Base-by-base conservation (phyloP, 2,888 invertebrate genomes). In the Anthoptus insignis region DNA sequence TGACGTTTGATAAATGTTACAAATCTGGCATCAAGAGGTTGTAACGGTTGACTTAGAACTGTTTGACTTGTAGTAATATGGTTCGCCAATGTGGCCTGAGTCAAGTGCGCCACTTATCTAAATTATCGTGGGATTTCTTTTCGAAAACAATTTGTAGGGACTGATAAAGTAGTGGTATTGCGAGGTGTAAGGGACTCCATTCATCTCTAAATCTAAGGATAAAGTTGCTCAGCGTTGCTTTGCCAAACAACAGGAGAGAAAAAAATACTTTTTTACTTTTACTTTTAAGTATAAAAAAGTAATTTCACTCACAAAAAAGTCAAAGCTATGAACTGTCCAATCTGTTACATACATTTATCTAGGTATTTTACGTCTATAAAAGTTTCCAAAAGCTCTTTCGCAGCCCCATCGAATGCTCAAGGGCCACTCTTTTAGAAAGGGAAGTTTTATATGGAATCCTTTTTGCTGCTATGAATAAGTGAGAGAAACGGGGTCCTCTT, bases 1-100 rank as follows among this genome's bases (percentile, higher is more conserved):
- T 39, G 54, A 54, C 56, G 27, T 56, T 56, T 56, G 56, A 42
- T 56, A 42, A 56, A 56, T 56, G 39, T 42, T 56, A 56, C 56
- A 56, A 56, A 56, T 42, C 24, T 42, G 42, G 42, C 42, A 16
- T 56, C 56, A 56, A 56, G 42, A 54, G 54, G 54, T 37, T 37
- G 37, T 54, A 39, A 54, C 34, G 54, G 37, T 39, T 54, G 37
- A 39, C 39, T 14, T 2, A 34, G 39, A 54, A 54, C 34, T n/a
- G 39, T 7, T 39, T 54, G 39, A 54, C 19, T 39, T 39, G 21
- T 14, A 50, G 29, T 21, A 37, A 37, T 37, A 21, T 14, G 21
- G 32, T 37, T 49, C 49, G 37, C 13, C 22, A 34, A 37, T 37
- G 37, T 0, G n/a, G 6, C 14, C 0, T 14, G 16, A 16, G 39